Percentiles rank a stretch among this genome's conserved stretches.
Conservation (phyloP, 1,140 invertebrate genomes). For the Danaus plexippus region DNA sequence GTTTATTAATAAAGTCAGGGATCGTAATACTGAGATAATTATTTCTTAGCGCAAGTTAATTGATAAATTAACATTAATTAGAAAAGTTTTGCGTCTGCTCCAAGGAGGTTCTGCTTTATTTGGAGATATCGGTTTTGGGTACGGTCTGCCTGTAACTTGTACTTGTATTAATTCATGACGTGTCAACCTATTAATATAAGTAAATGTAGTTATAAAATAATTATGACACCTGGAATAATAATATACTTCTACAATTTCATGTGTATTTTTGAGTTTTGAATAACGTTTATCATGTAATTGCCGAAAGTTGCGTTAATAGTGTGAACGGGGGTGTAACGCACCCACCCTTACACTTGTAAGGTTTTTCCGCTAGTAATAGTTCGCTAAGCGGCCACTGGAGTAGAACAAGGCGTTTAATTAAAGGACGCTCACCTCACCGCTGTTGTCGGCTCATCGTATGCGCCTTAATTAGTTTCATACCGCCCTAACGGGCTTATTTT, state of each 20-base stretch:
- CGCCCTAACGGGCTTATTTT: conserved; percentile 70
- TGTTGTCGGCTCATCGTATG: conserved; percentile 63
- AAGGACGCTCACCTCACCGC: conserved; percentile 59
- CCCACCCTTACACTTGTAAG: conserved; percentile 44
- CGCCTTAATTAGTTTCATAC: conserved; percentile 68
- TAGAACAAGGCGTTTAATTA: conserved; percentile 66
- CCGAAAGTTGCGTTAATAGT: conserved; percentile 1
- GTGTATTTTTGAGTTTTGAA: too few species aligned
- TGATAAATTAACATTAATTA: conserved; percentile 69
- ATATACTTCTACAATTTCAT: too few species aligned
- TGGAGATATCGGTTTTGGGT: conserved; percentile 24
- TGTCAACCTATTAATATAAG: too few species aligned
- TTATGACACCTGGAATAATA: too few species aligned
- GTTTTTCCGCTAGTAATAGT: conserved; percentile 41
- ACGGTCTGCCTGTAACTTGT: conserved; percentile 9
- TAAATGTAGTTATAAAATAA: too few species aligned
- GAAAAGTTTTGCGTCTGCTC: conserved; percentile 44
- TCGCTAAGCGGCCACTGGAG: conserved; percentile 32
- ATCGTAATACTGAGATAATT: conserved; percentile 63
- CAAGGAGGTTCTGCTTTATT: conserved; percentile 28
- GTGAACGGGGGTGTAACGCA: not conserved
- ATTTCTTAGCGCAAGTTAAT: conserved; percentile 66
- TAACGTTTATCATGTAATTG: too few species aligned
- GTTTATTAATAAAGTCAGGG: conserved; percentile 65
- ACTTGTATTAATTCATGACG: not conserved